phyloP scores from a whole-genome alignment of 2,888 invertebrate genomes.

The Acanthosoma haemorrhoidale region DNA sequence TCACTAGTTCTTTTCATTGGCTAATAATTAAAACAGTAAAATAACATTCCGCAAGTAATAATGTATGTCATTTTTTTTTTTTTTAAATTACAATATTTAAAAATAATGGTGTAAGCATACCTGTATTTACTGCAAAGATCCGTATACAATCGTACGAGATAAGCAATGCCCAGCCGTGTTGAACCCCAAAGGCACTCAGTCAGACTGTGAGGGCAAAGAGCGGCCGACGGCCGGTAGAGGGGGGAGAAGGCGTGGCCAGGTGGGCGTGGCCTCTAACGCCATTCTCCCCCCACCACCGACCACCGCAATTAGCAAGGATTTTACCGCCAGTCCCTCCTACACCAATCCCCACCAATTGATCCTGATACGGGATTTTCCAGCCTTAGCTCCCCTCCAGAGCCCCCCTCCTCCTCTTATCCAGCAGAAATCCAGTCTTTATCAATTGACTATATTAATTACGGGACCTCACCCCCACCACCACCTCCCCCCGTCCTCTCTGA shows the following conservation, averaged over 20 bases:
- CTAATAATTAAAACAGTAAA: too few species aligned
- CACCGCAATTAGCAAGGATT: constrained; percentile 26
- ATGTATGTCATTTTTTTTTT: too few species aligned
- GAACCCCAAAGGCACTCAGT: constrained; percentile 1
- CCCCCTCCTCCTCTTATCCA: not conserved
- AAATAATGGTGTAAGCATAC: too few species aligned
- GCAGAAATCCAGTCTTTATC: constrained; percentile 17
- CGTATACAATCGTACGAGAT: not conserved
- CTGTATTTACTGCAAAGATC: not conserved
- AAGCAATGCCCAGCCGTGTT: not conserved
- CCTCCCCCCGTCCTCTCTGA: not conserved
- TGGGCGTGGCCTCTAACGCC: constrained; percentile 17
- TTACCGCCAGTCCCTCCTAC: constrained; percentile 13
- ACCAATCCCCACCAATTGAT: constrained; percentile 23
- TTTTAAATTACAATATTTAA: too few species aligned
- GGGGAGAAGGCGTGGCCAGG: not conserved
- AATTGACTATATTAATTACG: constrained; percentile 25
- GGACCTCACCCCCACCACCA: not conserved
- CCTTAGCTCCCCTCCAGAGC: not conserved
- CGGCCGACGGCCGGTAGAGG: not conserved
- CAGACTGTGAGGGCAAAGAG: constrained; percentile 11
- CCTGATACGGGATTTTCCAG: constrained; percentile 23
- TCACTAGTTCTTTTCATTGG: too few species aligned
- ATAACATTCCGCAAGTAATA: too few species aligned
- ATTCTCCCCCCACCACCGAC: not conserved